These are phyloP conservation scores for Tadarida brasiliensis DNA, from an alignment of 2,797 vertebrate species.

Conservation along the genomic window DNA sequence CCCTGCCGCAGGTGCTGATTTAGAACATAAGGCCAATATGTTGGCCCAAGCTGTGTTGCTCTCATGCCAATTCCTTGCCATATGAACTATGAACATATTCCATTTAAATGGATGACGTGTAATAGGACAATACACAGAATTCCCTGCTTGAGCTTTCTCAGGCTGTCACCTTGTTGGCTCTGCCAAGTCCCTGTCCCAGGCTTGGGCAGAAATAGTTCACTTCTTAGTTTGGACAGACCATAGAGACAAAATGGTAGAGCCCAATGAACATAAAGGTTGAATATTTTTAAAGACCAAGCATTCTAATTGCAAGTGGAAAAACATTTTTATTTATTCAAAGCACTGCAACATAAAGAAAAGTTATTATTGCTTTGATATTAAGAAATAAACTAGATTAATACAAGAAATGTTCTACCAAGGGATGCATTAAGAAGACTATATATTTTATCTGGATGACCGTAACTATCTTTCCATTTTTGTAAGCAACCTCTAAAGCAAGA, in stretches of 20 bases:
- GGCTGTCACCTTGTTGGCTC: slow-evolving; percentile 47
- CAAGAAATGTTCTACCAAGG: not conserved
- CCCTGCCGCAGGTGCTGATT: slow-evolving; percentile 61
- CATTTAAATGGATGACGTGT: slow-evolving; percentile 58
- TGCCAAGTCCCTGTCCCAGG: slow-evolving; percentile 21
- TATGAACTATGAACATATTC: slow-evolving; percentile 74
- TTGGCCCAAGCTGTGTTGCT: slow-evolving; percentile 71
- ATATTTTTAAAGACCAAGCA: slow-evolving; percentile 28
- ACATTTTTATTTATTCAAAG: not conserved
- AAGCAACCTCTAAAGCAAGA: slow-evolving; percentile 19
- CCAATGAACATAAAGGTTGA: not conserved
- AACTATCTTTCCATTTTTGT: slow-evolving; percentile 40
- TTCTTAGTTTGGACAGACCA: slow-evolving; percentile 48
- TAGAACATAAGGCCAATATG: slow-evolving; percentile 74
- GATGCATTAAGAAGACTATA: not conserved
- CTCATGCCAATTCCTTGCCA: slow-evolving; percentile 74
- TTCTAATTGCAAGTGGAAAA: slow-evolving; percentile 10
- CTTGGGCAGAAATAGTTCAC: slow-evolving; percentile 13
- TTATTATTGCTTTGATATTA: not conserved
- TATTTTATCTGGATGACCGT: not conserved
- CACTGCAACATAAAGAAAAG: not conserved
- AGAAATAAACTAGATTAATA: slow-evolving; percentile 57
- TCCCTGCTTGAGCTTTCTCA: slow-evolving; percentile 33
- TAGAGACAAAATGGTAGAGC: not conserved
- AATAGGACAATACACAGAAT: slow-evolving; percentile 64